phyloP scores from a whole-genome alignment of 2,797 vertebrate genomes.

The Acipenser oxyrinchus region DNA sequence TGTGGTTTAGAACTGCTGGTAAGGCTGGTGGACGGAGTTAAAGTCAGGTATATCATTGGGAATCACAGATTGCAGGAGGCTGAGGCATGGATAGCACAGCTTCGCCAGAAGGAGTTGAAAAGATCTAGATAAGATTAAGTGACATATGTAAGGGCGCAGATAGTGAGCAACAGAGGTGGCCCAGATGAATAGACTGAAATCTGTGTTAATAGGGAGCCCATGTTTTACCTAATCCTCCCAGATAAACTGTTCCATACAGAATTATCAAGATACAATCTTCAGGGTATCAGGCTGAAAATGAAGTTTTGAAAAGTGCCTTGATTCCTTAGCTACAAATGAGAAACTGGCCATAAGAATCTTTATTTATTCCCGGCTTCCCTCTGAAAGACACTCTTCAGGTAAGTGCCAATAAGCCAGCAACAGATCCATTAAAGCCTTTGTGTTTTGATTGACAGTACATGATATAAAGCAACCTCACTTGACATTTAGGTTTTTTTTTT shows the following conservation, averaged over 20 bases:
- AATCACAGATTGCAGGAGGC: slow-evolving; percentile 43
- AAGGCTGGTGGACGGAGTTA: slow-evolving; percentile 55
- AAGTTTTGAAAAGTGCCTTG: slow-evolving; percentile 78
- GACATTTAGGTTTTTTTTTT: slow-evolving; percentile 85
- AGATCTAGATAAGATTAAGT: slow-evolving; percentile 78
- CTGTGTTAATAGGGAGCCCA: slow-evolving; percentile 72
- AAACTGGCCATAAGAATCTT: slow-evolving; percentile 76
- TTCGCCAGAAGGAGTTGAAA: slow-evolving; percentile 67
- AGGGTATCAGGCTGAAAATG: slow-evolving; percentile 91
- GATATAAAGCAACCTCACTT: slow-evolving; percentile 91
- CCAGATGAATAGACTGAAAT: slow-evolving; percentile 72
- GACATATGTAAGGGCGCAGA: slow-evolving; percentile 80
- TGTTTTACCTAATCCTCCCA: slow-evolving; percentile 72
- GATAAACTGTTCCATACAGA: slow-evolving; percentile 76
- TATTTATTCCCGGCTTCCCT: slow-evolving; percentile 72
- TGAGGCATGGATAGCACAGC: slow-evolving; percentile 56
- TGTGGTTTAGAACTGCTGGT: slow-evolving; percentile 54
- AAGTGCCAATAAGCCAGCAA: slow-evolving; percentile 90
- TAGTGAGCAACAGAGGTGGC: slow-evolving; percentile 67
- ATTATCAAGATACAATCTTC: slow-evolving; percentile 84
- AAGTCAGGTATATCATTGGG: slow-evolving; percentile 55
- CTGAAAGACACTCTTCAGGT: slow-evolving; percentile 74
- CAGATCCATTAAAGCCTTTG: slow-evolving; percentile 74
- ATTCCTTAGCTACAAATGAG: slow-evolving; percentile 77
- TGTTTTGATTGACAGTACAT: slow-evolving; percentile 84